A percentile compares a stretch with the other conserved stretches of the same genome.
These are phyloP conservation scores for Anguilla obscura DNA, from an alignment of 2,797 vertebrate species.

Conservation along the genomic window DNA sequence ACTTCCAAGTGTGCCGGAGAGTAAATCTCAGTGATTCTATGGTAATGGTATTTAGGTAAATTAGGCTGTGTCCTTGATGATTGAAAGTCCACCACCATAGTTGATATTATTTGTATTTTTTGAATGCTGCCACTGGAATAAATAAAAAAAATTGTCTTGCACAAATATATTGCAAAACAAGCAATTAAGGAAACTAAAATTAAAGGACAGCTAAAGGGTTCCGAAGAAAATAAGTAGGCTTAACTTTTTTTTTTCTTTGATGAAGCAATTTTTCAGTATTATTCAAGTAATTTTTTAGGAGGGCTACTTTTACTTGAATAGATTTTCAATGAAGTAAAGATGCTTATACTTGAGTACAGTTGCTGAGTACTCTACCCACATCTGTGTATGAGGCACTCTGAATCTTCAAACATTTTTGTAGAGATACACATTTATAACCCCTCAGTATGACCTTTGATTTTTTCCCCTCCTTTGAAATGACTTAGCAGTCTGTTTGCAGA, in stretches of 20 bases:
- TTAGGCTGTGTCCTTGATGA: too few species aligned
- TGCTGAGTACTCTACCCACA: neutral
- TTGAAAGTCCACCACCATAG: too few species aligned
- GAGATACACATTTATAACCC: neutral
- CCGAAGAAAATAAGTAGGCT: neutral
- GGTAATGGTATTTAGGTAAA: too few species aligned
- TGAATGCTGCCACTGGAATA: neutral
- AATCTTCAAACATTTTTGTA: neutral
- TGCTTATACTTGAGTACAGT: too few species aligned
- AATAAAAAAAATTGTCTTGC: neutral
- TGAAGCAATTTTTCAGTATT: too few species aligned
- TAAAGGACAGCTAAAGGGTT: neutral
- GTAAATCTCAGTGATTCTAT: too few species aligned
- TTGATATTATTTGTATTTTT: too few species aligned
- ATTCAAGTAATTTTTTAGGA: too few species aligned
- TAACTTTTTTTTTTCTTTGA: neutral
- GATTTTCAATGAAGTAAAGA: too few species aligned
- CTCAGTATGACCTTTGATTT: slow-evolving; percentile 7
- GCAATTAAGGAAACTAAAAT: too few species aligned
- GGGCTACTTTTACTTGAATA: too few species aligned
- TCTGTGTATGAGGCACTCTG: neutral
- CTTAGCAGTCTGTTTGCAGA: neutral
- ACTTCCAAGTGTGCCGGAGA: neutral
- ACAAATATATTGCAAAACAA: neutral
- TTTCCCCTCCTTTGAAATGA: neutral